phyloP scores from a whole-genome alignment of 1,140 invertebrate genomes.

The Polyergus mexicanus region DNA sequence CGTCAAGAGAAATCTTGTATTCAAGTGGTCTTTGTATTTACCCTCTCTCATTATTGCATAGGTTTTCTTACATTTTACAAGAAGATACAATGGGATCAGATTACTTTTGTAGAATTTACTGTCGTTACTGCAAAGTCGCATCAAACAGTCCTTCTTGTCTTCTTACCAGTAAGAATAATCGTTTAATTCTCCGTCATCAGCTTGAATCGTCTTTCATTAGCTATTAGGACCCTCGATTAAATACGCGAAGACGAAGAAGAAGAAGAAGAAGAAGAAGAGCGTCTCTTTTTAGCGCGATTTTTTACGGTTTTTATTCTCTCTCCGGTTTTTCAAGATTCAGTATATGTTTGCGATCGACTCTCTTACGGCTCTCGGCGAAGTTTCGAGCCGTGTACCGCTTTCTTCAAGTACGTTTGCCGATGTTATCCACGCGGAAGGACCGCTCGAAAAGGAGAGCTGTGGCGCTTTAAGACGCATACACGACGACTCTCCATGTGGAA shows the following conservation, averaged over 20 bases:
- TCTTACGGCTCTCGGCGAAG: conserved; percentile 47
- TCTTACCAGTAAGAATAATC: conserved; percentile 8
- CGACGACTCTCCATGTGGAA: conserved; percentile 48
- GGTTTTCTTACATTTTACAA: conserved; percentile 20
- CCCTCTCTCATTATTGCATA: not conserved
- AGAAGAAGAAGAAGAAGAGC: conserved; percentile 14
- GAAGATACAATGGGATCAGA: conserved; percentile 6
- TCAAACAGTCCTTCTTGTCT: conserved; percentile 1
- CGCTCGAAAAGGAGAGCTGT: conserved; percentile 37
- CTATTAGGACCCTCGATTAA: conserved; percentile 39
- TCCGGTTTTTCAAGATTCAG: conserved; percentile 19
- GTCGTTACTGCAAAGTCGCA: not conserved
- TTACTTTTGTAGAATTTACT: conserved; percentile 19
- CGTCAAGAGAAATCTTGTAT: conserved; percentile 6
- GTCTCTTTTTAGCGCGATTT: not conserved
- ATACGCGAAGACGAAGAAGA: conserved; percentile 9
- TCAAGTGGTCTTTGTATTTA: conserved; percentile 2
- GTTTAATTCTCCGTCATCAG: conserved; percentile 36
- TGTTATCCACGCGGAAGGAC: conserved; percentile 75
- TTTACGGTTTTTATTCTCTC: conserved; percentile 24
- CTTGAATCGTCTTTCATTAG: conserved; percentile 33
- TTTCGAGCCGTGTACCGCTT: conserved; percentile 44
- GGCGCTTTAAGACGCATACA: conserved; percentile 36
- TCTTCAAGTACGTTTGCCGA: conserved; percentile 71
- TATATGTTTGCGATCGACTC: conserved; percentile 27